Evolutionary conservation across 1,140 invertebrate genomes (phyloP), one percentile per base, ranked within the genome.

Genomic region (Drosophila willistoni): DNA sequence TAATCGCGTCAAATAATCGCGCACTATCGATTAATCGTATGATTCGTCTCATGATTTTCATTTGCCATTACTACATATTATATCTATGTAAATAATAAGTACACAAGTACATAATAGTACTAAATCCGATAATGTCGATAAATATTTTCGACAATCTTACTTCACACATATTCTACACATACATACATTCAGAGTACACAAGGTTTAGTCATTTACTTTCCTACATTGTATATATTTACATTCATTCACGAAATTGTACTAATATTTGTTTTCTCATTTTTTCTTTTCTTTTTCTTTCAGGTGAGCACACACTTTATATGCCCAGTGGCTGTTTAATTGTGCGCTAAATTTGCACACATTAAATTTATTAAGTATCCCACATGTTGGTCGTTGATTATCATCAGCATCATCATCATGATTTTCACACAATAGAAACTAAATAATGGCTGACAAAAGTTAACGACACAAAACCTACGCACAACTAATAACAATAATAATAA

Each of bases 341-440:
- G 79, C 69, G 70, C 75, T 71, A 75, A 86, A 81, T 85, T 69
- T 81, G 64, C 47, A 61, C 54, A 71, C 76, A 86, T 79, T 87
- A 82, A 87, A 77, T 87, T 77, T 79, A 82, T 86, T 71, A 79
- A 69, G 79, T 71, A 86, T 64, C 7, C 22, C 72, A 71, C 73
- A 79, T 83, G 79, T 61, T 79, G 68, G 71, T 59, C 63, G 61
- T 73, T 79, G 75, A 68, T 54, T 61, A 66, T 77, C 63, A 66
- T 76, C 72, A 60, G 71, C 62, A 73, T 68, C 68, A 67, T 73
- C 68, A 72, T 69, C 68, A 82, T 82, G 65, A 56, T 64, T 67
- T 68, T 44, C 59, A 68, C 66, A 77, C 44, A 42, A 29, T 36
- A 56, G 57, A 68, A 74, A 64, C 47, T 47, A 39, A 66, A 39